Base-by-base conservation (phyloP, 2,888 invertebrate species). In the Eupithecia centaureata region DNA sequence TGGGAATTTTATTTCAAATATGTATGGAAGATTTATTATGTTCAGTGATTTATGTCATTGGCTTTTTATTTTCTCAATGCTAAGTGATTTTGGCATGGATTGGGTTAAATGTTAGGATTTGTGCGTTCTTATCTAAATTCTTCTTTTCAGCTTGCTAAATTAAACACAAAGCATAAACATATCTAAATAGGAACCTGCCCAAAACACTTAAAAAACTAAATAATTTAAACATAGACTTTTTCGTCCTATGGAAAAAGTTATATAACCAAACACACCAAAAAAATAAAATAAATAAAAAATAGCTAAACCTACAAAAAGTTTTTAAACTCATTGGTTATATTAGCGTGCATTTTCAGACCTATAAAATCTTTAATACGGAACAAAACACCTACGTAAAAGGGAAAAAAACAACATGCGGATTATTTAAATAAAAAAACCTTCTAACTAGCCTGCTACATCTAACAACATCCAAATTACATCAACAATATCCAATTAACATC, bases 241-340 rank as follows among this genome's bases (percentile, higher is more conserved):
- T 47, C 47, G 47, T 47, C 10, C 10, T 47, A 22, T 47, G 47
- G 47, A 22, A 47, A 42, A 47, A 47, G 47, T 47, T 18, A 47
- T 22, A 12, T 22, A 47, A 42, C n/a, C n/a, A n/a, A n/a, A n/a
- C n/a, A n/a, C n/a, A n/a, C n/a, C n/a, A n/a, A n/a, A n/a, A n/a
- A n/a, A n/a, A n/a, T n/a, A n/a, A n/a, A n/a, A n/a, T n/a, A n/a
- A n/a, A n/a, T n/a, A n/a, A n/a, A n/a, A 18, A 18, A 42, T 42
- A 42, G 18, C 42, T 18, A 8, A n/a, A 42, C 15, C 35, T n/a
- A n/a, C 47, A 47, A 47, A 47, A 47, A 18, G 1, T 12, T 22
- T 4, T 12, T 2, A 22, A 22, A 47, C 3, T 10, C 18, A 22
- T 47, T 18, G 42, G 18, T 18, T 42, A 5, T 5, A 38, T 42